Conservation (phyloP, 1,140 invertebrate genomes). For the Drosophila takahashii region DNA sequence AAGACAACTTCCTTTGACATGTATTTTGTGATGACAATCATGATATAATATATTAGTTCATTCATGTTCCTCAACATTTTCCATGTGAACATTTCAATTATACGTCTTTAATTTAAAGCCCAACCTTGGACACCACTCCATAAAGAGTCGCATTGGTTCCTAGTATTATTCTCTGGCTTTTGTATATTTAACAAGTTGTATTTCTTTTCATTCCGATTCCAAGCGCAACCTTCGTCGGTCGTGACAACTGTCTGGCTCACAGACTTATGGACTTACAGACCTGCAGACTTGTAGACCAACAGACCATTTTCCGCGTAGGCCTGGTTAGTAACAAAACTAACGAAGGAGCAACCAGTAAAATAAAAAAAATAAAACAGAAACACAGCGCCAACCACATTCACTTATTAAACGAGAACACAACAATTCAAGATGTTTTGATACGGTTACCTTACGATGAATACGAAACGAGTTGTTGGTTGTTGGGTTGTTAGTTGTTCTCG, state of each 20-base stretch:
- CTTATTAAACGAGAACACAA: constrained; percentile 43
- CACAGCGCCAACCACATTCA: constrained; percentile 41
- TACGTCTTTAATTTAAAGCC: not conserved
- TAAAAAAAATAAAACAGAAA: not conserved
- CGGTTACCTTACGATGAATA: constrained; percentile 42
- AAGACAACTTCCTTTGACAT: not conserved
- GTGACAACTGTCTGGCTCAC: constrained; percentile 32
- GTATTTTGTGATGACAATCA: too few species aligned
- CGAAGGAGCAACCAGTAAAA: not conserved
- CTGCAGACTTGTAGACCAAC: constrained; percentile 1
- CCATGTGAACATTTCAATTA: not conserved
- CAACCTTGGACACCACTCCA: constrained; percentile 11
- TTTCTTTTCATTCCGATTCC: constrained; percentile 24
- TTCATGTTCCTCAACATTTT: not conserved
- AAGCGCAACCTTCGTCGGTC: constrained; percentile 27
- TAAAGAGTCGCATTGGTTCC: not conserved
- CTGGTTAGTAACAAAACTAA: constrained; percentile 20
- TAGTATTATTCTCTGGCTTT: constrained; percentile 6
- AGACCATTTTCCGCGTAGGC: constrained; percentile 58
- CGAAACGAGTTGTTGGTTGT: constrained; percentile 64
- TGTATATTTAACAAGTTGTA: constrained; percentile 8
- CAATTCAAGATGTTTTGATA: constrained; percentile 57
- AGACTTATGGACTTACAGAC: not conserved
- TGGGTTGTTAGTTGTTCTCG: constrained; percentile 4
- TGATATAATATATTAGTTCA: not conserved